phyloP scores from a whole-genome alignment of 2,888 invertebrate species.

The Lymantria dispar region DNA sequence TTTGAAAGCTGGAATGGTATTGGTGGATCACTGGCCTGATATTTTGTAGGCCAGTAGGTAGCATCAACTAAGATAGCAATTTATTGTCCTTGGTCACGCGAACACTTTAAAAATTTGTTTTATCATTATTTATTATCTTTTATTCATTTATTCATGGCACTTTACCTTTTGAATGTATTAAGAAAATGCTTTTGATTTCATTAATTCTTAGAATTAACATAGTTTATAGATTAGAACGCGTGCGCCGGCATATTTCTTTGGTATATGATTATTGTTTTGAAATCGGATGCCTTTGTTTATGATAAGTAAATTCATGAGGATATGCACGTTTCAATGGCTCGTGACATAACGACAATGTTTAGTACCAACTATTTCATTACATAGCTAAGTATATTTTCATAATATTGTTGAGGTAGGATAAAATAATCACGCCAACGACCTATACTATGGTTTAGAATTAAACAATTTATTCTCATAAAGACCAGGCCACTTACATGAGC shows the following conservation, averaged over 20 bases:
- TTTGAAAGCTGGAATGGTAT: not conserved
- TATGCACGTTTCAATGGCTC: not conserved
- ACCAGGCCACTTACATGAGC: too few relatives aligned
- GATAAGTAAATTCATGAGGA: not conserved
- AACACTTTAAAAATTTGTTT: not conserved
- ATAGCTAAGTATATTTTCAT: not conserved
- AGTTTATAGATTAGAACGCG: not conserved
- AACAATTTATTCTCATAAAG: too few relatives aligned
- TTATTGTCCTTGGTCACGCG: not conserved
- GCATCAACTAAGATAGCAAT: not conserved
- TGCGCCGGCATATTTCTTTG: not conserved
- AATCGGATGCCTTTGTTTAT: slow-evolving; percentile 1
- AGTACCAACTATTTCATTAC: not conserved
- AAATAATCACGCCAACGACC: too few relatives aligned
- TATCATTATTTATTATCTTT: not conserved
- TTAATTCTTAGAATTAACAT: not conserved
- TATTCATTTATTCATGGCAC: too few relatives aligned
- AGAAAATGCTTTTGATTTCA: too few relatives aligned
- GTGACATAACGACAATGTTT: not conserved
- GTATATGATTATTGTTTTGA: not conserved
- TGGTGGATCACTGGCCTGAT: not conserved
- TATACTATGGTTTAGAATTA: too few relatives aligned
- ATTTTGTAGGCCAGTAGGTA: not conserved
- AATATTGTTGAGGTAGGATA: too few relatives aligned
- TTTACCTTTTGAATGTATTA: too few relatives aligned